Percentiles rank a stretch among this genome's conserved stretches.
Evolutionary conservation across 2,888 invertebrate genomes (phyloP).

Genomic region (Melikaiella ostensackeni): DNA sequence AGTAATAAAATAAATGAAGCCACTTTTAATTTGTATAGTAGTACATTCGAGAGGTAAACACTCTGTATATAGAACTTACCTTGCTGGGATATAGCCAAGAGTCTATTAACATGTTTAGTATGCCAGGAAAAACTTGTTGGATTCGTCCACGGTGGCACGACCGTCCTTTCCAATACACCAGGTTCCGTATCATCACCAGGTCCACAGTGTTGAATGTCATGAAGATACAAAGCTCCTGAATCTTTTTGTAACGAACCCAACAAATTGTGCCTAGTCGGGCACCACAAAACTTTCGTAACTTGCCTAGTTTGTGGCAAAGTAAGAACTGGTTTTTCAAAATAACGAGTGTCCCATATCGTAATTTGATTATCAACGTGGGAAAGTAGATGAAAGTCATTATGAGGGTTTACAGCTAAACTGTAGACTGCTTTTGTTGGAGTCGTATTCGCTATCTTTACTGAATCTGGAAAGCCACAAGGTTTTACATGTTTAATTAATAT

Average conservation of each 20-base stretch:
- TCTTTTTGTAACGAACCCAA: constrained; percentile 91
- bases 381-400: constrained; percentile 88
- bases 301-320: constrained; percentile 85
- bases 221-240: constrained; percentile 84
- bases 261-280: constrained; percentile 91
- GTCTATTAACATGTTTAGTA: constrained; percentile 86
- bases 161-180: constrained; percentile 85
- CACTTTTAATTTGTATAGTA: too few species aligned
- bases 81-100: constrained; percentile 82
- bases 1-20: too few species aligned
- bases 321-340: constrained; percentile 90
- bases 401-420: constrained; percentile 89
- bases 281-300: constrained; percentile 90
- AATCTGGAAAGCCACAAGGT: constrained; percentile 79
- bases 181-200: constrained; percentile 88
- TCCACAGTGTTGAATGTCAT: constrained; percentile 87
- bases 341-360: constrained; percentile 92
- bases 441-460: constrained; percentile 83
- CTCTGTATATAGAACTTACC: constrained; percentile 54
- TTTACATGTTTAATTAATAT: constrained; percentile 29
- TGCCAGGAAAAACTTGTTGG: constrained; percentile 92
- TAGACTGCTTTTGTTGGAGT: constrained; percentile 90
- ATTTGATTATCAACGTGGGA: constrained; percentile 90
- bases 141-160: constrained; percentile 76
- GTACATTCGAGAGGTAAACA: too few species aligned